A percentile compares a stretch with the other conserved stretches of the same genome.
phyloP scores from a whole-genome alignment of 2,797 vertebrate genomes.

The Octomys mimax region DNA sequence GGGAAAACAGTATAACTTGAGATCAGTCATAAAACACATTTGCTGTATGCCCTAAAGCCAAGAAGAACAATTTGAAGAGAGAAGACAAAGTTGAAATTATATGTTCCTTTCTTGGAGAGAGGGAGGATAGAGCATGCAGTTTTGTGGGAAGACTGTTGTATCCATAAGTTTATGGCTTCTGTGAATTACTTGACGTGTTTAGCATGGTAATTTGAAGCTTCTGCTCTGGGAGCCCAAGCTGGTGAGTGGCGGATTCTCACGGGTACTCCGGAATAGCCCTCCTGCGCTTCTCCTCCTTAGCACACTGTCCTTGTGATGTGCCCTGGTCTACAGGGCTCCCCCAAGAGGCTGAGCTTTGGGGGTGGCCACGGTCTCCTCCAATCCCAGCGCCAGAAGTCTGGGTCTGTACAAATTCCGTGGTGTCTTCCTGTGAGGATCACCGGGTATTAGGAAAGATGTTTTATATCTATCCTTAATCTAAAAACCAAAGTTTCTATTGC shows the following conservation, averaged over 20 bases:
- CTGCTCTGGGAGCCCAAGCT: neutral
- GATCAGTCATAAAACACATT: conserved; percentile 76
- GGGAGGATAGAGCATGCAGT: neutral
- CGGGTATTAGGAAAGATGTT: neutral
- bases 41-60: conserved; percentile 73
- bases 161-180: conserved; percentile 66
- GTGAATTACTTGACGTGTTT: conserved; percentile 46
- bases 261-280: neutral
- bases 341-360: neutral
- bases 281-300: neutral
- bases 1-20: conserved; percentile 77
- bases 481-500: neutral
- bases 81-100: conserved; percentile 72
- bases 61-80: conserved; percentile 67
- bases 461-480: neutral
- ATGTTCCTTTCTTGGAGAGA: conserved; percentile 69
- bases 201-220: conserved; percentile 57
- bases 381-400: neutral
- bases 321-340: neutral
- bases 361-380: neutral
- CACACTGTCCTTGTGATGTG: neutral
- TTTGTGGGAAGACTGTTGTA: conserved; percentile 36
- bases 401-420: neutral
- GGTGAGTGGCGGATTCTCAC: neutral
- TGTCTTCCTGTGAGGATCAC: neutral